phyloP scores from a whole-genome alignment of 2,113 vertebrate species.

The Callocephalon fimbriatum region DNA sequence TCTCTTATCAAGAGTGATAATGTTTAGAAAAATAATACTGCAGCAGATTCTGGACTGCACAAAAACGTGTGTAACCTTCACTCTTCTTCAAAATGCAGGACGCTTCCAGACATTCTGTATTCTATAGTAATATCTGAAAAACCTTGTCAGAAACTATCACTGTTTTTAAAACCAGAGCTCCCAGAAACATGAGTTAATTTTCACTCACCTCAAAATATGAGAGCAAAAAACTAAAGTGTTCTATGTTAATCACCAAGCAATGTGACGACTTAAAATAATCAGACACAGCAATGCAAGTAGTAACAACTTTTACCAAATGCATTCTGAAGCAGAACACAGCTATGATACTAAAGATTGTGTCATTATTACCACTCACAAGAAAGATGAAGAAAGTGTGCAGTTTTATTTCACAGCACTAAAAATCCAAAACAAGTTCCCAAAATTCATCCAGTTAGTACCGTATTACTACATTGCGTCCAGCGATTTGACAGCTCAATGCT shows the following conservation, averaged over 20 bases:
- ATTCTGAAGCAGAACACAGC: not conserved
- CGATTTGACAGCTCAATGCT: rapidly evolving
- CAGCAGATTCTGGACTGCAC: not conserved
- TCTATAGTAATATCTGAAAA: not conserved
- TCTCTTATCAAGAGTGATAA: not conserved
- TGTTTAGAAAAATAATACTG: not conserved
- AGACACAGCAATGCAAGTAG: not conserved
- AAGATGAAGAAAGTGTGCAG: not conserved
- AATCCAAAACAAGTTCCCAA: not conserved
- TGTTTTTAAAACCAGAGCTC: not conserved
- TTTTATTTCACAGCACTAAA: constrained; percentile 41
- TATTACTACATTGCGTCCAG: not conserved
- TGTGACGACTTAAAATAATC: not conserved
- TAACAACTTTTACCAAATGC: not conserved
- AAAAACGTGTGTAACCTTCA: rapidly evolving
- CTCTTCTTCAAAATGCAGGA: not conserved
- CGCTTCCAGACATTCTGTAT: not conserved
- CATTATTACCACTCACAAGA: not conserved
- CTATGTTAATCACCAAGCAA: not conserved
- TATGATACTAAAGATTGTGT: rapidly evolving
- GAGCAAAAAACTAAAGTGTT: not conserved
- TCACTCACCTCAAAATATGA: not conserved
- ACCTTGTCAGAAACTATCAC: not conserved
- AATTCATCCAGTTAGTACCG: constrained; percentile 15
- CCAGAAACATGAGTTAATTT: not conserved